Evolutionary conservation across 2,113 vertebrate species (phyloP).

Genomic region (Puffinus mauretanicus): DNA sequence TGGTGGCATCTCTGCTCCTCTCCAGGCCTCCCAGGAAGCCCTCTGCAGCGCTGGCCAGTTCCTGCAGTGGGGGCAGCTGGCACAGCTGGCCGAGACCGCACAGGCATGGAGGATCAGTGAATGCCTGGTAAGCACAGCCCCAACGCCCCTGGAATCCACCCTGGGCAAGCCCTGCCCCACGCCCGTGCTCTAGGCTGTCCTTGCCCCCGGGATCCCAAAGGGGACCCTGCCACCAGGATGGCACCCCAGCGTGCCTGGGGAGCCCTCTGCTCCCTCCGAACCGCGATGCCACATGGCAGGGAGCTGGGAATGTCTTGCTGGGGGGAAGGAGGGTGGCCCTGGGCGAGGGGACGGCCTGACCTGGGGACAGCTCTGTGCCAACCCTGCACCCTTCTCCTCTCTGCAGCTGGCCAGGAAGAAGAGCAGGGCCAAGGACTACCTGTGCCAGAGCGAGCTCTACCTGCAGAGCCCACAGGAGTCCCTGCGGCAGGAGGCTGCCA

Average conservation of each 20-base stretch:
- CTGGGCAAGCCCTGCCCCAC: neutral
- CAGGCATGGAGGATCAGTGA: neutral
- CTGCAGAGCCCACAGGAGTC: no score
- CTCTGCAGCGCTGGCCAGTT: neutral
- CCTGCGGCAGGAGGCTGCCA: neutral
- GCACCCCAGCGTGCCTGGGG: no score
- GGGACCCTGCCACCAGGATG: no score
- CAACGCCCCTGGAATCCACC: fast-evolving
- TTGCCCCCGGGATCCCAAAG: fast-evolving
- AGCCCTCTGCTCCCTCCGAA: no score
- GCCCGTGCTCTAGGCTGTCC: neutral
- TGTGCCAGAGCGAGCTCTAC: neutral
- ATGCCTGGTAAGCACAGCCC: neutral
- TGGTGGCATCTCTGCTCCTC: no score
- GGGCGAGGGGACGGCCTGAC: fast-evolving
- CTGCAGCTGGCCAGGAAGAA: neutral
- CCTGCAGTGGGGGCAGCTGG: neutral
- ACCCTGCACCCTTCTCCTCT: neutral
- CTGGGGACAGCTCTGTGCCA: neutral
- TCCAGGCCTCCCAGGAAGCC: no score
- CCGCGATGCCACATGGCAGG: no score
- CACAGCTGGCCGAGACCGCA: fast-evolving
- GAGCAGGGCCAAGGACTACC: neutral
- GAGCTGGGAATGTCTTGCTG: no score
- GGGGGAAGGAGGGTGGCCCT: neutral